A percentile compares a stretch with the other conserved stretches of the same genome.
phyloP scores from a whole-genome alignment of 2,888 invertebrate genomes.

The Bombylius major region DNA sequence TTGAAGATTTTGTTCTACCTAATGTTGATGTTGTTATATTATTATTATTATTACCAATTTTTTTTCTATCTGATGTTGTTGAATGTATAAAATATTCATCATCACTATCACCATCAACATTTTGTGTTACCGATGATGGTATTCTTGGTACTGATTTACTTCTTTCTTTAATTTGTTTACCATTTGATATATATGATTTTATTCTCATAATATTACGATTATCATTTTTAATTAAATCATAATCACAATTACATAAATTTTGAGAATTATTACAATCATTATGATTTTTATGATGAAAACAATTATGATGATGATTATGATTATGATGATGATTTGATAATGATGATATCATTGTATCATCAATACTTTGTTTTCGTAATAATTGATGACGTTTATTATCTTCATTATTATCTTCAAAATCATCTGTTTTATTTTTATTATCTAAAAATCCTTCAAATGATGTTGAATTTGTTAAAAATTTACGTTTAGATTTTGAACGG shows the following conservation, averaged over 20 bases:
- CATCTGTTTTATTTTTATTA: slow-evolving; percentile 9
- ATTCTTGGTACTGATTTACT: slow-evolving; percentile 35
- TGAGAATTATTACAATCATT: background rate
- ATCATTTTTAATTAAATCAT: background rate
- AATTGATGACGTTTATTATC: background rate
- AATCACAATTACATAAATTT: background rate
- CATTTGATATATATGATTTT: background rate
- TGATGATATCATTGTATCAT: slow-evolving; percentile 26
- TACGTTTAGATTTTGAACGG: slow-evolving; percentile 34
- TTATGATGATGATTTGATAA: slow-evolving; percentile 17
- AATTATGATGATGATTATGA: background rate
- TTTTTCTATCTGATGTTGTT: background rate
- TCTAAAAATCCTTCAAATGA: slow-evolving; percentile 32
- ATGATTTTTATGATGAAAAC: background rate
- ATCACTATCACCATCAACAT: slow-evolving; percentile 19
- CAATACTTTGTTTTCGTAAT: slow-evolving; percentile 23
- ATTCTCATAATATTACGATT: background rate
- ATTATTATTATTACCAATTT: slow-evolving; percentile 19
- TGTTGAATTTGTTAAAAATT: slow-evolving; percentile 30
- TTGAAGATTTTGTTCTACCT: slow-evolving; percentile 24
- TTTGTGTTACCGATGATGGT: slow-evolving; percentile 20
- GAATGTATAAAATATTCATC: slow-evolving; percentile 1
- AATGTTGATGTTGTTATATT: slow-evolving; percentile 15
- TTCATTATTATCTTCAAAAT: background rate
- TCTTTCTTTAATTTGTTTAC: slow-evolving; percentile 19